These are phyloP conservation scores for Apodemia hepburni DNA, from an alignment of 2,888 invertebrate species.

Conservation along the genomic window DNA sequence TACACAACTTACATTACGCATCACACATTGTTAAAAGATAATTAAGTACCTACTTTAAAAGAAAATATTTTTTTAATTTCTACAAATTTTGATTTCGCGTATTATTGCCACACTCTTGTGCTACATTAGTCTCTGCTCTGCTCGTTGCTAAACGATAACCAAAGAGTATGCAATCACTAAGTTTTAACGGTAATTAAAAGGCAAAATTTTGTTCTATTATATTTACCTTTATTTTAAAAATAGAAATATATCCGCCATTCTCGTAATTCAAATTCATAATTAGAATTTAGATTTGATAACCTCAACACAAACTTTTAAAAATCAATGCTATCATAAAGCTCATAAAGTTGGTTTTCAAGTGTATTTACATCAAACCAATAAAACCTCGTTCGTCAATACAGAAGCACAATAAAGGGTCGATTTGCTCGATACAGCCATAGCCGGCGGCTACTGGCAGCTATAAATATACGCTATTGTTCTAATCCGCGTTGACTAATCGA, in stretches of 20 bases:
- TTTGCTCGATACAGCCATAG: constrained; percentile 47
- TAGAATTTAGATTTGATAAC: background rate
- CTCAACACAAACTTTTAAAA: background rate
- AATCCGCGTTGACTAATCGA: constrained; percentile 66
- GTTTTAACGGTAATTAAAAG: no score
- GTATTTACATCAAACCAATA: constrained; percentile 9
- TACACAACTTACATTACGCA: no score
- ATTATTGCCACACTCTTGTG: no score
- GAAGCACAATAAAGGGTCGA: constrained; percentile 44
- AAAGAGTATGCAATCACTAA: no score
- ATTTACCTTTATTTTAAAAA: background rate
- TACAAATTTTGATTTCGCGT: no score
- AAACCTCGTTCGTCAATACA: constrained; percentile 24
- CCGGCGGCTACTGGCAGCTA: constrained; percentile 37
- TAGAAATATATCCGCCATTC: constrained; percentile 2
- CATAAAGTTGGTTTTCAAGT: background rate
- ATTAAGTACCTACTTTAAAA: no score
- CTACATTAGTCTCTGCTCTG: no score
- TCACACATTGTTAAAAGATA: no score
- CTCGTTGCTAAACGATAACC: no score
- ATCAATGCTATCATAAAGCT: background rate
- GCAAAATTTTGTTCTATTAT: background rate
- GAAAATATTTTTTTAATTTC: no score
- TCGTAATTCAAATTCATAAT: constrained; percentile 8
- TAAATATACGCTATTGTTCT: constrained; percentile 67